Conservation (phyloP, 1,140 invertebrate species). For the Diuraphis noxia region DNA sequence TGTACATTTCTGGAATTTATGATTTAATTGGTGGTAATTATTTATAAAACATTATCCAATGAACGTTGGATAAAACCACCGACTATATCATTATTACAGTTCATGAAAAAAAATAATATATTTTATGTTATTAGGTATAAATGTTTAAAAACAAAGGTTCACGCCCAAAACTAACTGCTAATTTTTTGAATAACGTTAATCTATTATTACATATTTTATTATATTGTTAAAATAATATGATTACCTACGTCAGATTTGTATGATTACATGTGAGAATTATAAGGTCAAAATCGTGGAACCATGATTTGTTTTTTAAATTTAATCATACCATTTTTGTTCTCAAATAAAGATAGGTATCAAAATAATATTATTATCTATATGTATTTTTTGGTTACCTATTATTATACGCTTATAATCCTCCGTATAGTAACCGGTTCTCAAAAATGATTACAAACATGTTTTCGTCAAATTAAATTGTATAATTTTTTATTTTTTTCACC, state of each 20-base stretch:
- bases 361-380: not conserved
- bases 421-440: not conserved
- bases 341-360: conserved; percentile 11
- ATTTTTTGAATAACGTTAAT: not conserved
- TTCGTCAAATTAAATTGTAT: not conserved
- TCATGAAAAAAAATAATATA: not conserved
- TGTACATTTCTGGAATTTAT: not conserved
- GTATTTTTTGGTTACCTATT: not conserved
- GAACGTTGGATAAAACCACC: not conserved
- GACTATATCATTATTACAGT: not conserved
- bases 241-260: not conserved
- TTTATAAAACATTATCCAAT: not conserved
- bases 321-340: not conserved
- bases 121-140: not conserved
- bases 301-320: not conserved
- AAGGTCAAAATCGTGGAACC: not conserved
- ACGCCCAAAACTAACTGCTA: not conserved
- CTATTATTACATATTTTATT: not conserved
- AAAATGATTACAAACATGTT: not conserved
- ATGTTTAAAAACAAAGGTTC: not conserved
- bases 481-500: not conserved
- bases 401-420: not conserved
- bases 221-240: conserved; percentile 13
- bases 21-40: not conserved
- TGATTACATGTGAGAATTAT: not conserved